phyloP scores from a whole-genome alignment of 2,113 vertebrate species.

The Sebastes schlegelii region DNA sequence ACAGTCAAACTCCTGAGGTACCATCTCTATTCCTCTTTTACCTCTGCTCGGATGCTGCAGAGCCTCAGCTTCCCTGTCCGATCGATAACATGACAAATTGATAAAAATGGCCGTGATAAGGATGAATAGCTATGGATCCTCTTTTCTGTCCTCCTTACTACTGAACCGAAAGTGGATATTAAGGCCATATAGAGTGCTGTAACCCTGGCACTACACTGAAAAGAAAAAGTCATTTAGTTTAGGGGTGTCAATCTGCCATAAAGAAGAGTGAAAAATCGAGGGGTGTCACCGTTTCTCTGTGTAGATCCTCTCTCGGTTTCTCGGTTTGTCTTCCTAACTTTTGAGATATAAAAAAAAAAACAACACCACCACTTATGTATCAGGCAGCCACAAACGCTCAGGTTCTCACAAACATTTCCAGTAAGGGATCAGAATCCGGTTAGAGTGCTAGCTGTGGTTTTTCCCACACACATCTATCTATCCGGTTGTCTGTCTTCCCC shows the following conservation, averaged over 20 bases:
- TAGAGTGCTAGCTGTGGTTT: slow-evolving; percentile 70
- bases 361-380: background rate
- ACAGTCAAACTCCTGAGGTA: slow-evolving; percentile 51
- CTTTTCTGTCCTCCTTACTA: slow-evolving; percentile 33
- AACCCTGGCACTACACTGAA: background rate
- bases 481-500: slow-evolving; percentile 45
- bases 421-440: slow-evolving; percentile 65
- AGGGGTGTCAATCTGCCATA: background rate
- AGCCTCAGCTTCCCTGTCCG: slow-evolving; percentile 5
- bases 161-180: slow-evolving; percentile 50
- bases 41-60: slow-evolving; percentile 20
- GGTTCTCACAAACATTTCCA: slow-evolving; percentile 70
- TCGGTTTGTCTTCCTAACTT: slow-evolving; percentile 1
- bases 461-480: slow-evolving; percentile 55
- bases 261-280: background rate
- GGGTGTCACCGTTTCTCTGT: background rate
- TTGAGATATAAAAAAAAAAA: background rate
- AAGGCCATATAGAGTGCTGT: slow-evolving; percentile 12
- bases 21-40: slow-evolving; percentile 46
- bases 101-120: slow-evolving; percentile 61
- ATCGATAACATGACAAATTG: slow-evolving; percentile 70
- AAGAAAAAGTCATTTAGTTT: slow-evolving; percentile 5
- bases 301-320: background rate
- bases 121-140: slow-evolving; percentile 47
- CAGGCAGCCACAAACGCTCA: slow-evolving; percentile 33